phyloP scores from a whole-genome alignment of 2,797 vertebrate genomes.

The Mycteria americana region DNA sequence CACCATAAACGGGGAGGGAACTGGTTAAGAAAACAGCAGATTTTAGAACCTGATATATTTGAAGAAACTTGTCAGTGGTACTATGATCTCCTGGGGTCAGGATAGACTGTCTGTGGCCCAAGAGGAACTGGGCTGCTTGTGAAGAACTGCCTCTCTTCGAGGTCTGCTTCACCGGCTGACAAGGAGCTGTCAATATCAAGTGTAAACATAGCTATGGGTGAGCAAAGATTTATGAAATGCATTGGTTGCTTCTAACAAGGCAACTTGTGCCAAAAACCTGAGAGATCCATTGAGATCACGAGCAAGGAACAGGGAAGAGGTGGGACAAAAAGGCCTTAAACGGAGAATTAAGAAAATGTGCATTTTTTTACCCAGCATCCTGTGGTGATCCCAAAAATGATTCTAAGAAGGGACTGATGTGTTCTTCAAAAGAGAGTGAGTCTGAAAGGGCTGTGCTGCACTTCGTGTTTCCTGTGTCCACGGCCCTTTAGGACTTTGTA shows the following conservation, averaged over 20 bases:
- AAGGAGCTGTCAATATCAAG: neutral
- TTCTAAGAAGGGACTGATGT: neutral
- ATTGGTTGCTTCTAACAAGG: neutral
- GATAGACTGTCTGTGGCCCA: neutral
- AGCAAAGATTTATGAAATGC: neutral
- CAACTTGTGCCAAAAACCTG: neutral
- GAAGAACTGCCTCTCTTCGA: rapidly evolving
- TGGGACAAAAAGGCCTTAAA: neutral
- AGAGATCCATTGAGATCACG: neutral
- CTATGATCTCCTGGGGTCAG: neutral
- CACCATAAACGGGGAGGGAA: rapidly evolving
- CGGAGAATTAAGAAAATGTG: neutral
- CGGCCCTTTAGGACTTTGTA: neutral
- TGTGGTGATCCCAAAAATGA: neutral
- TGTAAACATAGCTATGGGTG: neutral
- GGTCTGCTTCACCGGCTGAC: neutral
- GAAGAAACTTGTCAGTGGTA: neutral
- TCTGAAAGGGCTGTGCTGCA: neutral
- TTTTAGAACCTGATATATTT: neutral
- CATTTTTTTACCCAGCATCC: neutral
- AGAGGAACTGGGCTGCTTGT: neutral
- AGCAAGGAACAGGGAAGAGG: neutral
- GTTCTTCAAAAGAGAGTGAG: neutral
- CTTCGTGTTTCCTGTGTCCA: neutral
- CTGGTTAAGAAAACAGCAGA: neutral